phyloP scores from a whole-genome alignment of 2,888 invertebrate species.

The Liodrosophila aerea region DNA sequence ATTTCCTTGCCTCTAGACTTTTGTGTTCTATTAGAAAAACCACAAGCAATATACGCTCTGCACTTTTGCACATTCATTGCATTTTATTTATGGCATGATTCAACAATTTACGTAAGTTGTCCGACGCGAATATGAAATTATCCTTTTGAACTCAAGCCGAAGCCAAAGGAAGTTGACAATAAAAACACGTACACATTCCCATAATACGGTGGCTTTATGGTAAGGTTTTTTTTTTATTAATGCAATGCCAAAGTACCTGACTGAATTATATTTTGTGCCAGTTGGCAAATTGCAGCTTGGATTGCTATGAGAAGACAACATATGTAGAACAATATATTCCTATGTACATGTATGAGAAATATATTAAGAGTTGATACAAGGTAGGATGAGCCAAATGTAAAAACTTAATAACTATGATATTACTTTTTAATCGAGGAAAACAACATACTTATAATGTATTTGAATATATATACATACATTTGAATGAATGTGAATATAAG shows the following conservation, averaged over 20 bases:
- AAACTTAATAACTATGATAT: no score
- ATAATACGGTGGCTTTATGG: conserved; percentile 38
- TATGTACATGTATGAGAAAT: no score
- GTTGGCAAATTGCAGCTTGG: conserved; percentile 39
- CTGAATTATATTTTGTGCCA: conserved; percentile 39
- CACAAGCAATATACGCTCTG: conserved; percentile 57
- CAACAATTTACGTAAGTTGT: conserved; percentile 66
- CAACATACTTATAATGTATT: no score
- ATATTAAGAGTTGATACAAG: conserved; percentile 1
- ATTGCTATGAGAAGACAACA: conserved; percentile 43
- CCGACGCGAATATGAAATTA: conserved; percentile 67
- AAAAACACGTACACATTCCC: conserved; percentile 54
- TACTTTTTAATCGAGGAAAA: no score
- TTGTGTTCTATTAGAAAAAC: conserved; percentile 14
- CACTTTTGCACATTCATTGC: conserved; percentile 64
- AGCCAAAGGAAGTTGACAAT: conserved; percentile 51
- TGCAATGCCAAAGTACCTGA: conserved; percentile 56
- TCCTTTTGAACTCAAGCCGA: conserved; percentile 42
- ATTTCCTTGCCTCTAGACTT: not conserved
- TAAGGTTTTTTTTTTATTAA: conserved; percentile 24
- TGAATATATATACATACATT: no score
- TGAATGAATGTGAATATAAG: no score
- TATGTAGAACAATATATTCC: no score
- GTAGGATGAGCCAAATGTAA: no score
- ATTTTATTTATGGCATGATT: conserved; percentile 69